Conservation (phyloP, 1,140 invertebrate genomes). For the Meloidogyne chitwoodi region DNA sequence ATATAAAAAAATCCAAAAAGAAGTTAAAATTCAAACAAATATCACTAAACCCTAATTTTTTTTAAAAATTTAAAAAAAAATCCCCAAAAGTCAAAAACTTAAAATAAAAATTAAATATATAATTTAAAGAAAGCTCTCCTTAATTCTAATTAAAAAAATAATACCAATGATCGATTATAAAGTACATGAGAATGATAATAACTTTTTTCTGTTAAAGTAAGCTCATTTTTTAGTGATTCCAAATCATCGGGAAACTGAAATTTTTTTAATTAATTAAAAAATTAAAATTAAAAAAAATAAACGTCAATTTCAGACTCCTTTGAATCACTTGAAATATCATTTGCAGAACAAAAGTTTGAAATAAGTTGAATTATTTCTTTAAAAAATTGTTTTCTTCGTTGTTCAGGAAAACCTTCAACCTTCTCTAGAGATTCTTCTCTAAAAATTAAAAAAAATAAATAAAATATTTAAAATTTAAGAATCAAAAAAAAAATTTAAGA, state of each 20-base stretch:
- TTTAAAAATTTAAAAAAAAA: too few relatives aligned
- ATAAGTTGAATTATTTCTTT: not conserved
- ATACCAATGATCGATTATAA: constrained; percentile 5
- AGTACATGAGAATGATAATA: constrained; percentile 12
- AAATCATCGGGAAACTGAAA: constrained; percentile 22
- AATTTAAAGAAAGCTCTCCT: too few relatives aligned
- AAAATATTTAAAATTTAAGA: constrained; percentile 6
- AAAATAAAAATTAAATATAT: too few relatives aligned
- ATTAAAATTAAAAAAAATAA: not conserved
- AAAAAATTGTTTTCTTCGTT: constrained; percentile 11
- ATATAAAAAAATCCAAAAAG: not conserved
- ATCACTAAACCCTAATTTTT: too few relatives aligned
- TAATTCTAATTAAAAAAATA: not conserved
- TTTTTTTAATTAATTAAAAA: not conserved
- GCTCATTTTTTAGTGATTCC: constrained; percentile 4
- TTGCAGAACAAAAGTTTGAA: constrained; percentile 3
- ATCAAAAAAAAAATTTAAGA: too few relatives aligned
- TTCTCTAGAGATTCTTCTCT: constrained; percentile 17
- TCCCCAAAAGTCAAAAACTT: too few relatives aligned
- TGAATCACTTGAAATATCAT: constrained; percentile 8
- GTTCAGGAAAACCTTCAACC: constrained; percentile 21
- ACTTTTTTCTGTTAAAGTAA: not conserved
- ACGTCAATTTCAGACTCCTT: not conserved
- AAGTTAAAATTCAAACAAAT: too few relatives aligned
- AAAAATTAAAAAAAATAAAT: constrained; percentile 19